Evolutionary conservation across 2,113 vertebrate genomes (phyloP).

Genomic region (Charadrius vociferus): DNA sequence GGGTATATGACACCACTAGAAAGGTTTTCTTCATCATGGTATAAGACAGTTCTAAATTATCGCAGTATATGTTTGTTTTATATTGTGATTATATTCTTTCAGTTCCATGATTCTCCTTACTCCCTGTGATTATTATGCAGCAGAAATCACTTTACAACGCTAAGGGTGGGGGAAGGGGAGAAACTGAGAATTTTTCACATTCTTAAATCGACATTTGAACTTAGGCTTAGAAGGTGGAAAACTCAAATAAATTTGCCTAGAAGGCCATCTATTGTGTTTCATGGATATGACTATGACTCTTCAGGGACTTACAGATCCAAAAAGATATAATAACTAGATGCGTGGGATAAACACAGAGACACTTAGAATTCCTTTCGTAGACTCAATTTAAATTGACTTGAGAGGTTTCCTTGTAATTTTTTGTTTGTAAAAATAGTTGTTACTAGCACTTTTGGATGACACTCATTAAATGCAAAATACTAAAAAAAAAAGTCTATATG

Average conservation of each 20-base stretch:
- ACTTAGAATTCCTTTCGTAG: not conserved
- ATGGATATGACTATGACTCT: not conserved
- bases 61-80: not conserved
- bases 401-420: not conserved
- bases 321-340: not conserved
- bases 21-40: not conserved
- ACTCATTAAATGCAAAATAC: not conserved
- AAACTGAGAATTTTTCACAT: not conserved
- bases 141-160: not conserved
- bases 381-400: not conserved
- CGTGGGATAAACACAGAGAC: not conserved
- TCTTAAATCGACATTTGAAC: not conserved
- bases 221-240: not conserved
- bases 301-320: not conserved
- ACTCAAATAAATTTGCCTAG: conserved; percentile 15
- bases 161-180: not conserved
- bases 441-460: not conserved
- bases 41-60: not conserved
- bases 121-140: not conserved
- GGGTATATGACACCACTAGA: not conserved
- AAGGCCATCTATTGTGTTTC: conserved; percentile 26
- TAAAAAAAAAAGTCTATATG: no score
- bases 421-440: not conserved
- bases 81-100: not conserved
- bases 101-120: not conserved